These are phyloP conservation scores for Rhinogobio ventralis DNA, from an alignment of 2,797 vertebrate genomes.

Conservation along the genomic window DNA sequence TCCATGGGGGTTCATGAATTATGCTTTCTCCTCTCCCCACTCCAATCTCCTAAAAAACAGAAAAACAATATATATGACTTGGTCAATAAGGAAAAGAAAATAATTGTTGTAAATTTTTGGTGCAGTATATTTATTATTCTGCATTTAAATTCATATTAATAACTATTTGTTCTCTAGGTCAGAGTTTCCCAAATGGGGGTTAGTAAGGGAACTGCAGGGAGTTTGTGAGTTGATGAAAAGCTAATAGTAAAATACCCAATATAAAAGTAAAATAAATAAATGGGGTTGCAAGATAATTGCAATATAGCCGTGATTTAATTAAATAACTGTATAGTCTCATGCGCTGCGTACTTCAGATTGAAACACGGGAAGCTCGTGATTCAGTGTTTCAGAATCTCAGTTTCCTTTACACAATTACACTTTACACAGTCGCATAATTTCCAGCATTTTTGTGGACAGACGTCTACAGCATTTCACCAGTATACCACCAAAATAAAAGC, in stretches of 20 bases:
- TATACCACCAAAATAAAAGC: neutral
- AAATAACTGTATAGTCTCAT: neutral
- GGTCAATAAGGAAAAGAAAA: neutral
- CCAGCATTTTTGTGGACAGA: no score
- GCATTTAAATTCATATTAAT: neutral
- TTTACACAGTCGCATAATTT: neutral
- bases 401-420: no score
- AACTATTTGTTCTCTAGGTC: neutral
- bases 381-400: neutral
- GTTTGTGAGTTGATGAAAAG: neutral
- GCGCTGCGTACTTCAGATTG: neutral
- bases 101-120: neutral
- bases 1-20: constrained; percentile 22
- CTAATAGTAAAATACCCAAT: neutral
- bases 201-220: neutral
- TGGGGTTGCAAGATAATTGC: neutral
- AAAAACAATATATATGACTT: neutral
- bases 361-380: neutral
- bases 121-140: neutral
- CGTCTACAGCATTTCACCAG: neutral
- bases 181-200: neutral
- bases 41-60: constrained; percentile 56
- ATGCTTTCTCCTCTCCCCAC: constrained; percentile 24
- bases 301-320: neutral
- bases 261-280: neutral